Conservation (phyloP, 2,797 vertebrate genomes). For the Lagodon rhomboides region DNA sequence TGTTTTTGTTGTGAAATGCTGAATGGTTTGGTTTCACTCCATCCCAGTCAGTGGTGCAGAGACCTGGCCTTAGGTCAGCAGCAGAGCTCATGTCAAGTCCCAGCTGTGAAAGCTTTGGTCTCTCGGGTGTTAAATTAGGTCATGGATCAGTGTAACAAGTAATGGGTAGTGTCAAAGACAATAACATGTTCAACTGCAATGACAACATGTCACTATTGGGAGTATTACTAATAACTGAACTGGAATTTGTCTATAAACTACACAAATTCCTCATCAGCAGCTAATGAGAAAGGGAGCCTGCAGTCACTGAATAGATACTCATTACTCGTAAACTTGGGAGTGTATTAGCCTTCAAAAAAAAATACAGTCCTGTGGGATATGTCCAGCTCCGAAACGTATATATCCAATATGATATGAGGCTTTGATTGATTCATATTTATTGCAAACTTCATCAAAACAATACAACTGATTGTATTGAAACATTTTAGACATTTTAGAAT, state of each 20-base stretch:
- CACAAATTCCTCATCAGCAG: neutral
- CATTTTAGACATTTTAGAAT: no score
- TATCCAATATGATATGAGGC: neutral
- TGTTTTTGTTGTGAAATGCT: neutral
- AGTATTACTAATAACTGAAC: neutral
- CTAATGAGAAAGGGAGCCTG: neutral
- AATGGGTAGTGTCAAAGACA: conserved; percentile 1
- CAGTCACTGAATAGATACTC: neutral
- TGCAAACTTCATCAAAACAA: neutral
- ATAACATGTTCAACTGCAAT: neutral
- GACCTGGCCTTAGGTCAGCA: conserved; percentile 31
- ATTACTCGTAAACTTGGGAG: neutral
- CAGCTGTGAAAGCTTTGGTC: neutral
- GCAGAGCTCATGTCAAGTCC: conserved; percentile 10
- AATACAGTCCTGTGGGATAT: neutral
- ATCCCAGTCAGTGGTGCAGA: neutral
- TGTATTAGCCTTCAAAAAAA: neutral
- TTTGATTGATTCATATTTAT: neutral
- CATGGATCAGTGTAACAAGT: conserved; percentile 21
- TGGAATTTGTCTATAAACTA: neutral
- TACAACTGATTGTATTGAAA: no score
- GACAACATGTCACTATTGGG: neutral
- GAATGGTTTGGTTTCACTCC: neutral
- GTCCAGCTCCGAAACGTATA: neutral
- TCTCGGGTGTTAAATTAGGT: conserved; percentile 34